phyloP scores from a whole-genome alignment of 30 jellyfish, hydroid and myxozoan genomes.

The Aurelia sp. region DNA sequence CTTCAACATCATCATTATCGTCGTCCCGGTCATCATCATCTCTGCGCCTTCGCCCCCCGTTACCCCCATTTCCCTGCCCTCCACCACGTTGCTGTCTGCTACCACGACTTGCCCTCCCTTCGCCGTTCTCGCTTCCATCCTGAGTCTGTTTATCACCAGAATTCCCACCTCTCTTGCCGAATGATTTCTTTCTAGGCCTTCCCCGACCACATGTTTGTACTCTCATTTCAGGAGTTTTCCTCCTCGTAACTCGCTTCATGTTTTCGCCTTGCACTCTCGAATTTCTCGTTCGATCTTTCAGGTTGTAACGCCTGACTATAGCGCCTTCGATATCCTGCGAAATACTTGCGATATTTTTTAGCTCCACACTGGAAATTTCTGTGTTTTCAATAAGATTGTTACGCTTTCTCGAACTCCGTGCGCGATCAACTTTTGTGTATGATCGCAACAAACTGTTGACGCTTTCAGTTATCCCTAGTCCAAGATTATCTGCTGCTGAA shows the following conservation, averaged over 20 bases:
- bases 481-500: not conserved
- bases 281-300: not conserved
- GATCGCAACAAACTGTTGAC: not conserved
- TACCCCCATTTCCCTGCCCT: constrained; percentile 61
- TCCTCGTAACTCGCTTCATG: constrained; percentile 52
- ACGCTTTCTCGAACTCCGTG: not conserved
- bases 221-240: constrained; percentile 38
- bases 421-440: not conserved
- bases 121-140: constrained; percentile 72
- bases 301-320: constrained; percentile 27
- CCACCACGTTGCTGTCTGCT: constrained; percentile 60
- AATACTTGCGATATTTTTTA: constrained; percentile 24
- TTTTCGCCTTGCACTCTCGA: not conserved
- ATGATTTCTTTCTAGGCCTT: constrained; percentile 63
- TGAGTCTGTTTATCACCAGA: constrained; percentile 66
- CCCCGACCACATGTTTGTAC: constrained; percentile 70
- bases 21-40: constrained; percentile 69
- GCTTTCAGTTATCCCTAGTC: constrained; percentile 1
- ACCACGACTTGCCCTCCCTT: constrained; percentile 59
- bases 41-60: constrained; percentile 52
- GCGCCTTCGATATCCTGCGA: constrained; percentile 45
- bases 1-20: constrained; percentile 57
- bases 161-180: constrained; percentile 48
- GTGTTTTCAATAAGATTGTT: not conserved
- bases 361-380: not conserved